Conservation (phyloP, 2,113 vertebrate genomes). For the Scolopax mira region DNA sequence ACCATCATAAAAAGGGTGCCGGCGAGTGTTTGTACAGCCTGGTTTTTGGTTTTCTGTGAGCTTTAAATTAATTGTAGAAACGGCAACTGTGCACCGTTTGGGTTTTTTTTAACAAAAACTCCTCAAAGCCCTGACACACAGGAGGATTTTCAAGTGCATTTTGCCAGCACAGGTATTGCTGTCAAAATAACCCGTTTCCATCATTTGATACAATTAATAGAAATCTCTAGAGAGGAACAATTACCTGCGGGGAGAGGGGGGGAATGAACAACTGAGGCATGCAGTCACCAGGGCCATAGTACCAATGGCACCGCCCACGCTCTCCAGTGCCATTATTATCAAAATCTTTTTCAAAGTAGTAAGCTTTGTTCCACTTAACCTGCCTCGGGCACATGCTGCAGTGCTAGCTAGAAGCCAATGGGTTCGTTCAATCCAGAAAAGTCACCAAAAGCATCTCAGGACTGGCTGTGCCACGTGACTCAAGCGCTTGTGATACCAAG, state of each 20-base stretch:
- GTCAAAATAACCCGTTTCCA: not conserved
- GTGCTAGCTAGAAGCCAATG: not conserved
- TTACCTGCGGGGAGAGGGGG: not conserved
- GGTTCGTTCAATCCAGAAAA: not conserved
- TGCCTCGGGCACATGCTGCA: not conserved
- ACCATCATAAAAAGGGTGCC: not conserved
- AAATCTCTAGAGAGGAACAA: not conserved
- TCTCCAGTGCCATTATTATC: not conserved
- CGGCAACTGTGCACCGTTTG: not conserved
- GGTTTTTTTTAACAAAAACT: not conserved
- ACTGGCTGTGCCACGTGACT: accelerated
- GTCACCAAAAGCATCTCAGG: not conserved
- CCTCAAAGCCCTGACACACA: not conserved
- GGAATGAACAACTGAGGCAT: not conserved
- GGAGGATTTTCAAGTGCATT: not conserved
- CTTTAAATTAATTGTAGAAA: not conserved
- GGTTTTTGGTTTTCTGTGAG: not conserved
- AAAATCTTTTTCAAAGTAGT: not conserved
- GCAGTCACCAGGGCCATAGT: accelerated
- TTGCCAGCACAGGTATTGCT: not conserved
- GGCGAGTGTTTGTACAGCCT: not conserved
- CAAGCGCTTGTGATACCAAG: not conserved
- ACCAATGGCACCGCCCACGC: accelerated
- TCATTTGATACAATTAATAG: not conserved
- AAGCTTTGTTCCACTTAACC: not conserved